These are phyloP conservation scores for Chiridota heheva DNA, from an alignment of 35 echinoderm and acorn worm genomes.

Conservation along the genomic window DNA sequence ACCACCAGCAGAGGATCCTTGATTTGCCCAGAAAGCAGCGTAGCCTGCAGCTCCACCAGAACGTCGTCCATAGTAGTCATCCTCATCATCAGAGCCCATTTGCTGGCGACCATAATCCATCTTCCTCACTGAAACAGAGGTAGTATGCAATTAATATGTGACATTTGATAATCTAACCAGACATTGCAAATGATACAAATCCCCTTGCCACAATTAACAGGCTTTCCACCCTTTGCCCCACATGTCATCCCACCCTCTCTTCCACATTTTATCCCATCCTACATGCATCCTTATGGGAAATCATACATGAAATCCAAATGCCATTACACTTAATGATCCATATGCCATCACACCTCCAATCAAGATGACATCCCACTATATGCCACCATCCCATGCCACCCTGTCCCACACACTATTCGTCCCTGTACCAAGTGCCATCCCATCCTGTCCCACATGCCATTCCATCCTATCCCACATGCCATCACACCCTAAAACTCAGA, in stretches of 20 bases:
- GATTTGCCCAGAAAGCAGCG: slow-evolving; percentile 3
- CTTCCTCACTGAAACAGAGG: slow-evolving; percentile 56
- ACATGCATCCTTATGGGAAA: neutral
- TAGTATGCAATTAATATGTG: neutral
- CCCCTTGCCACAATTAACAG: neutral
- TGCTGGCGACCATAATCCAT: slow-evolving; percentile 80
- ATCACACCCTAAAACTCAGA: too few species aligned
- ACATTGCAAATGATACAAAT: too few species aligned
- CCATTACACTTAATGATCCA: too few species aligned
- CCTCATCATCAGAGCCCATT: slow-evolving; percentile 28
- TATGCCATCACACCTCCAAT: too few species aligned
- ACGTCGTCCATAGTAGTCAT: slow-evolving; percentile 65
- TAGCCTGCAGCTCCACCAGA: slow-evolving; percentile 35
- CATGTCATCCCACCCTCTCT: neutral
- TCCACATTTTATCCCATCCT: neutral
- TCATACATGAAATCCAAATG: neutral
- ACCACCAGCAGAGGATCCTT: neutral
- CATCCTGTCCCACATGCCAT: too few species aligned
- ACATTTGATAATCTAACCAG: too few species aligned
- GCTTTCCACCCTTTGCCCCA: neutral
- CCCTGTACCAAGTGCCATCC: too few species aligned
- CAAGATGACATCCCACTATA: too few species aligned
- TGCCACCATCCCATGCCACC: too few species aligned
- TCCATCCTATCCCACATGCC: too few species aligned
- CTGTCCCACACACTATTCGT: too few species aligned